Evolutionary conservation across 1,140 invertebrate species (phyloP), one percentile per base, ranked within the genome.

Genomic region (Lepidotrigona ventralis): DNA sequence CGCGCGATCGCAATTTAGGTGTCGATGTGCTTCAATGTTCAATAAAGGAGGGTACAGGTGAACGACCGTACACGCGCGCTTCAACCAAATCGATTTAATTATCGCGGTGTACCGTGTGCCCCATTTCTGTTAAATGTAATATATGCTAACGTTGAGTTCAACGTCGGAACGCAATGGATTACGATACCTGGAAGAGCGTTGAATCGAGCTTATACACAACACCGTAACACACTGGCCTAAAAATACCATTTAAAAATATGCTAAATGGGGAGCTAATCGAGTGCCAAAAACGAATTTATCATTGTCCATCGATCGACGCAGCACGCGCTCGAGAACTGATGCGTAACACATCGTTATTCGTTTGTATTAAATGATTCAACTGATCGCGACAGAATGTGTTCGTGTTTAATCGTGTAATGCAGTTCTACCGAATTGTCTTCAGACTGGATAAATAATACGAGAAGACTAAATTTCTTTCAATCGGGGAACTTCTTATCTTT

Each of bases 131-230:
- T 56, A 73, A 26, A 46, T n/a, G 46, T 17, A 23, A 21, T 23
- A 19, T 29, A 14, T 8, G 53, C 5, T 46, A 46, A 53, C 29
- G 19, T 66, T 66, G 64, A 21, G 19, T 26, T 56, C 51, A 71
- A n/a, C 33, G 21, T 15, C 21, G n/a, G 64, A 64, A 75, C 58
- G 14, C 33, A n/a, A 79, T 66, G 73, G 78, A 80, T 33, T 71
- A 84, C n/a, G 83, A 82, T 88, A 86, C 87, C 81, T 89, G 88
- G 39, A 60, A 76, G 72, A 82, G 73, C 63, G 73, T 81, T 64
- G 71, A 79, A 86, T 81, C 82, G 87, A 89, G 88, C 88, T 89
- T 89, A 89, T 74, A 79, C 51, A 70, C 64, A 80, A 77, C 79
- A 70, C 75, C 80, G 68, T 63, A 81, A 86, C n/a, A 86, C n/a